phyloP scores from a whole-genome alignment of 2,113 vertebrate genomes.

The Malurus alboscapulatus region DNA sequence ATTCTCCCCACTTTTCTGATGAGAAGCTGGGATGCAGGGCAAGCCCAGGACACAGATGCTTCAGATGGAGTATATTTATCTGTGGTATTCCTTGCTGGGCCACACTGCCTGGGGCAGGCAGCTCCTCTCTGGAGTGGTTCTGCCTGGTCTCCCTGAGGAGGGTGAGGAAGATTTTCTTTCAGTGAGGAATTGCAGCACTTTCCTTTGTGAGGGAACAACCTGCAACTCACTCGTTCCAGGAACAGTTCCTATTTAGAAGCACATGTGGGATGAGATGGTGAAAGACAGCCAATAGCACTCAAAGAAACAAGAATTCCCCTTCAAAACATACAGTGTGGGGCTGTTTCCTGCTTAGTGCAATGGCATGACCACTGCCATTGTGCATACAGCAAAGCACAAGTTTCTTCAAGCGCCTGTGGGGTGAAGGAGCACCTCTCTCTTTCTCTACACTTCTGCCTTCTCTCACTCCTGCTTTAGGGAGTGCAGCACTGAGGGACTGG shows the following conservation, averaged over 20 bases:
- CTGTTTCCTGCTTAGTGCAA: neutral
- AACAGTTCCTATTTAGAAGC: neutral
- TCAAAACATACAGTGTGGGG: neutral
- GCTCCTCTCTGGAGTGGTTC: neutral
- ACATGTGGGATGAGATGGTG: neutral
- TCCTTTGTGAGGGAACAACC: neutral
- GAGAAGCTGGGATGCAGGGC: neutral
- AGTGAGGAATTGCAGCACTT: accelerated
- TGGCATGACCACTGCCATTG: neutral
- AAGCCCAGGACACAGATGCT: neutral
- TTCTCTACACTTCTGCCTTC: neutral
- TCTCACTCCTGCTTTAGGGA: neutral
- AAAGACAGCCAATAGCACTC: neutral
- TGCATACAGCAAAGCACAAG: neutral
- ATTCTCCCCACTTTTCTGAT: neutral
- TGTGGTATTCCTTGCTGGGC: neutral
- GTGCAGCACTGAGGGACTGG: neutral
- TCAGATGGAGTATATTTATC: neutral
- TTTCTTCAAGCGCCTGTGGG: neutral
- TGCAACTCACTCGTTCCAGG: neutral
- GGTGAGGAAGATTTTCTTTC: neutral
- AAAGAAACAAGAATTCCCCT: neutral
- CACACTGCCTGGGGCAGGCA: neutral
- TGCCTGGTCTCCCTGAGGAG: neutral
- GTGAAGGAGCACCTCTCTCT: neutral